These are phyloP conservation scores for Pilophorus perplexus DNA, from an alignment of 2,888 invertebrate species.

Conservation along the genomic window DNA sequence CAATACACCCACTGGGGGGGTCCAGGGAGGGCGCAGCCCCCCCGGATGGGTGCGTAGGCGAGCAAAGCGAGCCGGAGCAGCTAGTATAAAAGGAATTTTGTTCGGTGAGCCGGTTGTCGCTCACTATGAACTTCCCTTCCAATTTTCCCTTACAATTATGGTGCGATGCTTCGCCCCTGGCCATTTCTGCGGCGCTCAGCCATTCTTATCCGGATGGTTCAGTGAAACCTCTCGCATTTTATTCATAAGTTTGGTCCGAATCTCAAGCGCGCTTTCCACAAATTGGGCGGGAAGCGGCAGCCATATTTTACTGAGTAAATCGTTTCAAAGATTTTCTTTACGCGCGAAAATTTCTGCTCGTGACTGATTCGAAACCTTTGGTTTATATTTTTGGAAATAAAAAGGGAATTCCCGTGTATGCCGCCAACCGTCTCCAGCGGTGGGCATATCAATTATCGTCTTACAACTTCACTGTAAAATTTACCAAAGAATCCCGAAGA, in stretches of 20 bases:
- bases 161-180: not conserved
- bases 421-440: slow-evolving; percentile 32
- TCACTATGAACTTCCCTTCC: not conserved
- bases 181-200: not conserved
- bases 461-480: slow-evolving; percentile 21
- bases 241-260: not conserved
- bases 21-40: too few relatives aligned
- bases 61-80: too few relatives aligned
- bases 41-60: too few relatives aligned
- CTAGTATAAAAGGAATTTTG: not conserved
- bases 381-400: slow-evolving; percentile 31
- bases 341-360: not conserved
- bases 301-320: slow-evolving; percentile 5
- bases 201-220: not conserved
- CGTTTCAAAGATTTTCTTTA: slow-evolving; percentile 22
- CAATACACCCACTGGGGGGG: too few relatives aligned
- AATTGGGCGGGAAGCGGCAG: not conserved
- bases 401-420: slow-evolving; percentile 35
- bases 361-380: slow-evolving; percentile 23
- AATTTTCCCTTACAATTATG: not conserved
- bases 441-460: slow-evolving; percentile 29
- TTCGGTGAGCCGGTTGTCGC: not conserved
- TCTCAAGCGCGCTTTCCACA: not conserved
- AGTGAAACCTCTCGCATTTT: not conserved
- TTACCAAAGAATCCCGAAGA: slow-evolving; percentile 32